Conservation (phyloP, 2,888 invertebrate genomes). For the Argynnis bischoffii region DNA sequence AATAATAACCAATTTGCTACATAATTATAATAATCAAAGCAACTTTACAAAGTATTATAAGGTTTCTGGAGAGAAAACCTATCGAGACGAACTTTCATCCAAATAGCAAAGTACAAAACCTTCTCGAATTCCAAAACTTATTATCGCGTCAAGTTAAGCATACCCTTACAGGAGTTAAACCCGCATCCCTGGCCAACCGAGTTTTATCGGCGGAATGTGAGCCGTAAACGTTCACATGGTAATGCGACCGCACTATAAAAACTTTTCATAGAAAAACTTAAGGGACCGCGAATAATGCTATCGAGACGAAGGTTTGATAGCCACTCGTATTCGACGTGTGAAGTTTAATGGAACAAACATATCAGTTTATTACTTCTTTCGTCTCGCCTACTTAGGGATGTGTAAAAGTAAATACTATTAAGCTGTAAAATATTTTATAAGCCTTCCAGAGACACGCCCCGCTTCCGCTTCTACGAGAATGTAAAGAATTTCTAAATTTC, state of each 20-base stretch:
- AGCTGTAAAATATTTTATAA: background rate
- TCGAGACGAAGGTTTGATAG: slow-evolving; percentile 31
- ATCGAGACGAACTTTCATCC: slow-evolving; percentile 1
- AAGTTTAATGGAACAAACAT: slow-evolving; percentile 30
- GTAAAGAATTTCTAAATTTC: no score
- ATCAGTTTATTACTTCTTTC: slow-evolving; percentile 24
- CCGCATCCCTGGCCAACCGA: slow-evolving; percentile 49
- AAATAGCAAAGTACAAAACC: slow-evolving; percentile 7
- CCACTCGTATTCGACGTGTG: slow-evolving; percentile 26
- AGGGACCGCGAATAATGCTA: slow-evolving; percentile 27
- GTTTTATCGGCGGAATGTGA: slow-evolving; percentile 51
- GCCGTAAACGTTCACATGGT: slow-evolving; percentile 50
- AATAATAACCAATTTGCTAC: background rate
- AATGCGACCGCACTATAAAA: slow-evolving; percentile 45
- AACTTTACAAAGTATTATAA: background rate
- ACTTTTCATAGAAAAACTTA: slow-evolving; percentile 46
- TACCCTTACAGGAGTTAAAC: slow-evolving; percentile 40
- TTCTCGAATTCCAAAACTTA: slow-evolving; percentile 28
- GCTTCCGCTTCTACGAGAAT: no score
- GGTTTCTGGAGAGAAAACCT: background rate
- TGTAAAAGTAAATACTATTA: slow-evolving; percentile 10
- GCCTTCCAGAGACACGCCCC: no score
- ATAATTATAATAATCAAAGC: background rate
- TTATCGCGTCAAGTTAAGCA: slow-evolving; percentile 39
- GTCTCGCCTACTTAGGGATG: background rate